Evolutionary conservation across 1,140 invertebrate species (phyloP).

Genomic region (Philaenus spumarius): DNA sequence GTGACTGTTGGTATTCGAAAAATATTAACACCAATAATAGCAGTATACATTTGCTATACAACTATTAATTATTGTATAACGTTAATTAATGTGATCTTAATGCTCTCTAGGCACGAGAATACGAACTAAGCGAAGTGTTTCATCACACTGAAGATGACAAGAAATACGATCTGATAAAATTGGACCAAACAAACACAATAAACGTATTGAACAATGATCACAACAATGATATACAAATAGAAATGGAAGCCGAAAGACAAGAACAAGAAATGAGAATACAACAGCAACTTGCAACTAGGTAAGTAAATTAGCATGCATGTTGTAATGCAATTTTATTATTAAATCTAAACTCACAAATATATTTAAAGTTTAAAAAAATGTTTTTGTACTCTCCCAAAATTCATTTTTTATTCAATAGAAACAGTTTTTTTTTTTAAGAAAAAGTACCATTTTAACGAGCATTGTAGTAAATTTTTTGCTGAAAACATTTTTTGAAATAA

Average conservation of each 20-base stretch:
- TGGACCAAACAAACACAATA: conserved; percentile 52
- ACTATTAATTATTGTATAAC: neutral
- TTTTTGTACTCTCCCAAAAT: no score
- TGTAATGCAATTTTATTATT: no score
- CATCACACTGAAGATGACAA: conserved; percentile 70
- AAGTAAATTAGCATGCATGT: neutral
- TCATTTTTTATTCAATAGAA: no score
- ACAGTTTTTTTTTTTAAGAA: no score
- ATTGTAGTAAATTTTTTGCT: no score
- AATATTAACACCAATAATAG: neutral
- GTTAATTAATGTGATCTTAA: no score
- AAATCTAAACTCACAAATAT: no score
- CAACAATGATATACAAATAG: conserved; percentile 68
- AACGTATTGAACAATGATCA: conserved; percentile 53
- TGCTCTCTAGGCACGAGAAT: conserved; percentile 66
- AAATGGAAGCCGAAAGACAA: conserved; percentile 65
- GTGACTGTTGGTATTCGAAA: neutral
- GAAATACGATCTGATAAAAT: conserved; percentile 63
- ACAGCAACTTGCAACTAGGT: conserved; percentile 14
- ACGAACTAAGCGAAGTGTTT: conserved; percentile 78
- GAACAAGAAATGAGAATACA: conserved; percentile 49
- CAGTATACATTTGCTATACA: no score
- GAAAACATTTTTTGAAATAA: no score
- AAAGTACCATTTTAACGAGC: no score
- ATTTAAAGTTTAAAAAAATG: no score